A percentile compares a stretch with the other conserved stretches of the same genome.
Conservation (phyloP, 2,888 invertebrate genomes). For the Erebia epiphron region DNA sequence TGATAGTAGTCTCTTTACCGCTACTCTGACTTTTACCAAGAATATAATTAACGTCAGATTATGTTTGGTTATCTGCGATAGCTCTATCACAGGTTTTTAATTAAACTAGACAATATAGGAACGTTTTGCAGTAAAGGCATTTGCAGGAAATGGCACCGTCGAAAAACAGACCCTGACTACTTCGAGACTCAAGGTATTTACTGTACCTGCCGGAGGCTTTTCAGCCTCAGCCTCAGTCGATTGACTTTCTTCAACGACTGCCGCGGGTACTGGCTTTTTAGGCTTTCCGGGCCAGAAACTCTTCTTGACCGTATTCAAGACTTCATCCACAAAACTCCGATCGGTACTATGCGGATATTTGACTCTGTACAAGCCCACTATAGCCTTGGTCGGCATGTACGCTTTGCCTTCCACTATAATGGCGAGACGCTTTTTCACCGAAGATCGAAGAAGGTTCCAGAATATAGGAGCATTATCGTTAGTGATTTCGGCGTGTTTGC, state of each 20-base stretch:
- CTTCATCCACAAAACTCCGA: slow-evolving; percentile 39
- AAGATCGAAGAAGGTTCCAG: slow-evolving; percentile 31
- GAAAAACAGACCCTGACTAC: background rate
- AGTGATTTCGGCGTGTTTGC: background rate
- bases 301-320: slow-evolving; percentile 39
- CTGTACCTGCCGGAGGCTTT: slow-evolving; percentile 21
- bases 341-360: slow-evolving; percentile 43
- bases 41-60: background rate
- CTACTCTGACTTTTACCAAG: background rate
- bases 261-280: background rate
- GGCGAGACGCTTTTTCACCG: slow-evolving; percentile 44
- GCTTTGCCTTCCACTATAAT: slow-evolving; percentile 39
- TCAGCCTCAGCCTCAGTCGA: slow-evolving; percentile 15
- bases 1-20: background rate
- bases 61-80: background rate
- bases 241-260: background rate
- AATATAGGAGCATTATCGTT: slow-evolving; percentile 15
- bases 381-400: slow-evolving; percentile 31
- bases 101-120: background rate
- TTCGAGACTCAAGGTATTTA: slow-evolving; percentile 9
- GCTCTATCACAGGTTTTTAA: no score
- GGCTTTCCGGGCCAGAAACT: slow-evolving; percentile 29
- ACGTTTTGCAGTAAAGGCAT: slow-evolving; percentile 10
- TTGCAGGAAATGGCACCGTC: slow-evolving; percentile 9
- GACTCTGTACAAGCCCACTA: slow-evolving; percentile 43